A percentile compares a stretch with the other conserved stretches of the same genome.
Conservation (phyloP, 2,888 invertebrate genomes). For the Neoascia interrupta region DNA sequence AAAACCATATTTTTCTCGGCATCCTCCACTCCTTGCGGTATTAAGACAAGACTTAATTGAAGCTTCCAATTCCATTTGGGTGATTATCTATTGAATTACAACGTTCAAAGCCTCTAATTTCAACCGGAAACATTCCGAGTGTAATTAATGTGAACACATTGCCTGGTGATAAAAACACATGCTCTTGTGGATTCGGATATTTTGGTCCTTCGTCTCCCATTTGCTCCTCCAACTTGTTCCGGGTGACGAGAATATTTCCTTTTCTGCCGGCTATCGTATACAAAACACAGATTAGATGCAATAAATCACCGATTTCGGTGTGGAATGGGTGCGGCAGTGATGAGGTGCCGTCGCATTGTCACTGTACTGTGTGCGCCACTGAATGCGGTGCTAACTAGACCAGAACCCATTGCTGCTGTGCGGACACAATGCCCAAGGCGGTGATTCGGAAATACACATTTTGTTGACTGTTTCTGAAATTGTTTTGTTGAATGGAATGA, state of each 20-base stretch:
- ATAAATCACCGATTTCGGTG: constrained; percentile 40
- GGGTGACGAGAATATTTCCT: neutral
- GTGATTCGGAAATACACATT: constrained; percentile 38
- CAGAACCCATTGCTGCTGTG: neutral
- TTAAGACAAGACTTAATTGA: too few species aligned
- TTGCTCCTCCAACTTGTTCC: too few species aligned
- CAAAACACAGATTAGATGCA: constrained; percentile 13
- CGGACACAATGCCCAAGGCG: neutral
- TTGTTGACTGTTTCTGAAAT: constrained; percentile 42
- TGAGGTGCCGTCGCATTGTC: constrained; percentile 6
- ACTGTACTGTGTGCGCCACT: neutral
- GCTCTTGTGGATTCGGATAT: constrained; percentile 3
- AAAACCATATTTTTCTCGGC: too few species aligned
- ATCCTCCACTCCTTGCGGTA: too few species aligned
- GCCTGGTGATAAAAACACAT: constrained; percentile 42
- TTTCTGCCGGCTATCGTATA: neutral
- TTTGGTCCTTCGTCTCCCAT: neutral
- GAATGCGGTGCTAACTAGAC: constrained; percentile 41
- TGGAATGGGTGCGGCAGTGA: neutral
- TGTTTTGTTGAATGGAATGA: constrained; percentile 35
- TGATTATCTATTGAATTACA: constrained; percentile 35
- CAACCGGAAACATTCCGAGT: constrained; percentile 38
- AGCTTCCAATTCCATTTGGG: constrained; percentile 16
- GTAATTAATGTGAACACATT: constrained; percentile 50
- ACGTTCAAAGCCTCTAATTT: constrained; percentile 43